phyloP scores from a whole-genome alignment of 2,888 invertebrate genomes.

The Adelphocoris suturalis region DNA sequence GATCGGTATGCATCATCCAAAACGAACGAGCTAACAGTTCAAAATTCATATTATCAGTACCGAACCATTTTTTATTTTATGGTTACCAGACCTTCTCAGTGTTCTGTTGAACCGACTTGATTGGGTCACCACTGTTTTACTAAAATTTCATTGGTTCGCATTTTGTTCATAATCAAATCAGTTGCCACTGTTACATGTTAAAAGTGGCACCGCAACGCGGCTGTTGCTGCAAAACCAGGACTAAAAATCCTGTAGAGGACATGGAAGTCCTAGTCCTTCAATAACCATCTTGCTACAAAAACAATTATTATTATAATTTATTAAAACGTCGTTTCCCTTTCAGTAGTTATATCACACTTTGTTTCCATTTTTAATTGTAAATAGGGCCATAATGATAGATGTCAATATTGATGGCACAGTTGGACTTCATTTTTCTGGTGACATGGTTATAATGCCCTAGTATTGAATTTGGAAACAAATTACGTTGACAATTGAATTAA shows the following conservation, averaged over 20 bases:
- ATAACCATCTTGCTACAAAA: no score
- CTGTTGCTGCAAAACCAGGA: not conserved
- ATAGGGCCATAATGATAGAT: no score
- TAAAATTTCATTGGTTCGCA: conserved; percentile 15
- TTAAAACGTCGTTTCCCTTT: no score
- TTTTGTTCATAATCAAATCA: not conserved
- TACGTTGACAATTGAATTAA: not conserved
- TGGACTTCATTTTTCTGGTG: not conserved
- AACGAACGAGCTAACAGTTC: not conserved
- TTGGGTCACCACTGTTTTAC: not conserved
- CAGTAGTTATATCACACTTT: no score
- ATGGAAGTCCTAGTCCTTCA: not conserved
- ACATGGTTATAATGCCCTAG: not conserved
- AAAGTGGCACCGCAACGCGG: not conserved
- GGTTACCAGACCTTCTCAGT: not conserved
- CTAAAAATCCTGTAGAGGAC: not conserved
- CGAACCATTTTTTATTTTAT: not conserved
- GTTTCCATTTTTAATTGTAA: no score
- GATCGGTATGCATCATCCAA: conserved; percentile 69
- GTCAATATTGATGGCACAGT: no score
- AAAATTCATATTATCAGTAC: not conserved
- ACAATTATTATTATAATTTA: no score
- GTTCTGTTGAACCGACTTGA: not conserved
- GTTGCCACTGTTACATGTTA: not conserved
- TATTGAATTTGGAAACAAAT: conserved; percentile 18